Evolutionary conservation across 1,140 invertebrate species (phyloP).

Genomic region (Meteorus sp.): DNA sequence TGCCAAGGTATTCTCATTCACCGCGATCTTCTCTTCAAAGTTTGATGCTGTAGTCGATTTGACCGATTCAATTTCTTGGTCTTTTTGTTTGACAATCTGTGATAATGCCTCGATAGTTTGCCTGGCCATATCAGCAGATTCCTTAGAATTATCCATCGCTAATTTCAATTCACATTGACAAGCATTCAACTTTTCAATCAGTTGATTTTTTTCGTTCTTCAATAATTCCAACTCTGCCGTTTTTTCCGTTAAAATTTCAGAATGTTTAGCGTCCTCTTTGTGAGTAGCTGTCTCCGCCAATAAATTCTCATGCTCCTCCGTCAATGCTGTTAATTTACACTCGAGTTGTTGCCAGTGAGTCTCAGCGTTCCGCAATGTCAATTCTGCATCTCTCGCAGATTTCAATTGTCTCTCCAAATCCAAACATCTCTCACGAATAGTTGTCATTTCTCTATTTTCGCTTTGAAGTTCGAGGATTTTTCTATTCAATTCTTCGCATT

Average conservation of each 20-base stretch:
- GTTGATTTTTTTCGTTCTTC: conserved; percentile 28
- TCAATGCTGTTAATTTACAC: background rate
- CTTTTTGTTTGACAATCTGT: conserved; percentile 46
- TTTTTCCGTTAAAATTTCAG: background rate
- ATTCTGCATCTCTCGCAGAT: conserved; percentile 34
- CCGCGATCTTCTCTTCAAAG: conserved; percentile 43
- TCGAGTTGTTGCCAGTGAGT: background rate
- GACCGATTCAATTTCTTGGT: conserved; percentile 40
- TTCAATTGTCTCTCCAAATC: conserved; percentile 25
- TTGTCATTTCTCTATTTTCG: too few relatives aligned
- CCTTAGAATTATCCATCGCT: conserved; percentile 36
- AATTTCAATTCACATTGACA: conserved; percentile 29
- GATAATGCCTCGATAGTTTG: conserved; percentile 52
- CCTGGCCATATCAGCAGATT: conserved; percentile 45
- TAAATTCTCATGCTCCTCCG: background rate
- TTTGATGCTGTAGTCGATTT: conserved; percentile 33
- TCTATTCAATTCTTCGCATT: conserved; percentile 42
- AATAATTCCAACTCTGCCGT: background rate
- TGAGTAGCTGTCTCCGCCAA: background rate
- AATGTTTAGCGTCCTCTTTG: background rate
- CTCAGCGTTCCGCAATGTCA: conserved; percentile 28
- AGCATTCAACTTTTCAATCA: conserved; percentile 32
- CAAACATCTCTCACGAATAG: too few relatives aligned
- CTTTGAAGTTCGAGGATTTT: conserved; percentile 49
- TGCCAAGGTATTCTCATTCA: conserved; percentile 47